Evolutionary conservation across 2,113 vertebrate species (phyloP), one percentile per base, ranked within the genome.

Genomic region (Macquaria ambigua): DNA sequence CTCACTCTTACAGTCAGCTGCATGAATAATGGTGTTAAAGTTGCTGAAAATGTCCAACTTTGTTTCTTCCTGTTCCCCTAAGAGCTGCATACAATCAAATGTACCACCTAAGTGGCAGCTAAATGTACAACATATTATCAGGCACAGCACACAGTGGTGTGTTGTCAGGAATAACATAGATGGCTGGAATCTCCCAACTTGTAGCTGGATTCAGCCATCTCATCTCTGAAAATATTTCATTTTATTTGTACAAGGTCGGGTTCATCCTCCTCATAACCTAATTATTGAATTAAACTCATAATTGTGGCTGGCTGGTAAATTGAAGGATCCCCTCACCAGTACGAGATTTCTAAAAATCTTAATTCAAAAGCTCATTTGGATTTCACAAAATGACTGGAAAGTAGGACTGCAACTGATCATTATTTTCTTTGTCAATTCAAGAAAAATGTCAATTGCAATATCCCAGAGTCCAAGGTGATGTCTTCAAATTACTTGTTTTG

Each of bases 121-220:
- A 56, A 8, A 41, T 39, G 31, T 41, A 31, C 37, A 53, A 43
- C 21, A 21, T 18, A 1, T n/a, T 14, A 74, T 48, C 46, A 0
- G 53, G 18, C 48, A 10, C 10, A 31, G 39, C 39, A 16, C 16
- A 34, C 59, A 28, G 39, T 3, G 39, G 39, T 8, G 23, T 61
- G 58, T 75, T 79, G 41, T 14, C 18, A 34, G 70, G 46, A 74
- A 70, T 41, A 77, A 86, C 67, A 59, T 3, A 23, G 4, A 52
- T 2, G 0, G 14, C 58, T 37, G 8, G 63, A 61, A 79, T 73
- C 48, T 58, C 23, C 5, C 20, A 34, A 5, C 11, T 7, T 69
- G 39, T 66, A 8, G n/a, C 62, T 41, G 21, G 50, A 67, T 20
- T 41, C 15, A 37, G 5, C 3, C 28, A 1, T 43, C 52, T 74